These are phyloP conservation scores for Esox masquinongy DNA, from an alignment of 2,797 vertebrate genomes.

Conservation along the genomic window DNA sequence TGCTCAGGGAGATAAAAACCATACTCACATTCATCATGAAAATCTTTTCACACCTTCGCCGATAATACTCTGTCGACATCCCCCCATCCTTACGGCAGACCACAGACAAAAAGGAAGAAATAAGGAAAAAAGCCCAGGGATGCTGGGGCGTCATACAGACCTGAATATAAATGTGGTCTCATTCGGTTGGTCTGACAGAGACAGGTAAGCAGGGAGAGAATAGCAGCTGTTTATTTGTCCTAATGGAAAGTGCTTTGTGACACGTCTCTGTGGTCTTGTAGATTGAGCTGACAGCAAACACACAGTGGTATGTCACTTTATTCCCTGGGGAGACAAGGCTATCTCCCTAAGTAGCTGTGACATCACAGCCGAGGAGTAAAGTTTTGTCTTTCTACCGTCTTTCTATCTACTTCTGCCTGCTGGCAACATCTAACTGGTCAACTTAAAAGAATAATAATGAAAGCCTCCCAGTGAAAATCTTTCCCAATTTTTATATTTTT, in stretches of 20 bases:
- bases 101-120: background rate
- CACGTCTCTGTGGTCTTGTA: conserved; percentile 47
- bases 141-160: conserved; percentile 77
- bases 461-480: background rate
- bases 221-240: conserved; percentile 87
- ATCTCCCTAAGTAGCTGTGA: conserved; percentile 27
- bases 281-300: conserved; percentile 50
- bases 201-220: conserved; percentile 66
- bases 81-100: background rate
- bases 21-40: background rate
- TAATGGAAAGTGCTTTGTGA: conserved; percentile 73
- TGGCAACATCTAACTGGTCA: background rate
- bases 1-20: background rate
- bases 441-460: background rate
- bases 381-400: background rate
- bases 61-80: background rate
- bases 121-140: background rate
- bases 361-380: conserved; percentile 10
- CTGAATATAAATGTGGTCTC: conserved; percentile 79
- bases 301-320: conserved; percentile 46
- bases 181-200: conserved; percentile 18
- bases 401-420: background rate
- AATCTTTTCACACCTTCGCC: background rate
- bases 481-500: too few species aligned
- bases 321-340: conserved; percentile 35